Percentiles rank a stretch among this genome's conserved stretches.
Evolutionary conservation across 2,888 invertebrate species (phyloP).

Genomic region (Andrena fulva): DNA sequence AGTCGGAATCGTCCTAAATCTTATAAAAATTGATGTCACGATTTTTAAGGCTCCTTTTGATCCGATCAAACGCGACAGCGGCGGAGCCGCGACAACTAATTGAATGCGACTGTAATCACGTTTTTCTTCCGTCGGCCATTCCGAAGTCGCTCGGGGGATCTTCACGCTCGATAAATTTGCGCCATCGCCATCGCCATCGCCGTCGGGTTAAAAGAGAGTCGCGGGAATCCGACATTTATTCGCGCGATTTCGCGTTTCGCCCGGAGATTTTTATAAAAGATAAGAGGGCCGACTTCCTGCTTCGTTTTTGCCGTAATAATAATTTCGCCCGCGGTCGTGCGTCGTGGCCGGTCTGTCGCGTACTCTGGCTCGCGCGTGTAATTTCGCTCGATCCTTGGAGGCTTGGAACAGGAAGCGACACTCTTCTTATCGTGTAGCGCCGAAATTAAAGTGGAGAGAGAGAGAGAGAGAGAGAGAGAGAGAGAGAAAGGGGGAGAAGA

Average conservation of each 20-base stretch:
- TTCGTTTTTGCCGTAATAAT: constrained; percentile 80
- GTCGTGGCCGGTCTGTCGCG: constrained; percentile 38
- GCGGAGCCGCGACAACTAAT: not conserved
- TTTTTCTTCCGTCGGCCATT: not conserved
- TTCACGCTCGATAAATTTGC: constrained; percentile 47
- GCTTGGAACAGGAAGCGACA: constrained; percentile 58
- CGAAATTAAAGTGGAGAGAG: constrained; percentile 45
- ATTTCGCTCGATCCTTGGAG: constrained; percentile 44
- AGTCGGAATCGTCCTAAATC: no score
- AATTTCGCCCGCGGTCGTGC: constrained; percentile 72
- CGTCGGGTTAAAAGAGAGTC: not conserved
- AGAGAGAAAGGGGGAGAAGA: not conserved
- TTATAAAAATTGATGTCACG: no score
- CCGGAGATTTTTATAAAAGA: constrained; percentile 73
- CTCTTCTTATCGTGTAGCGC: constrained; percentile 41
- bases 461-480: not conserved
- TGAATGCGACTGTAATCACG: not conserved
- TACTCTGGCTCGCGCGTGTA: constrained; percentile 47
- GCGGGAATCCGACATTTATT: constrained; percentile 53
- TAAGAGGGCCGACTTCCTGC: constrained; percentile 68
- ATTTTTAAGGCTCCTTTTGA: no score
- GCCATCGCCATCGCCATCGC: not conserved
- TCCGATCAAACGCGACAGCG: no score
- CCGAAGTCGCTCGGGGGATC: constrained; percentile 7
- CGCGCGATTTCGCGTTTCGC: constrained; percentile 61